A percentile compares a stretch with the other conserved stretches of the same genome.
Conservation (phyloP, 2,888 invertebrate genomes). For the Cerastis rubricosa region DNA sequence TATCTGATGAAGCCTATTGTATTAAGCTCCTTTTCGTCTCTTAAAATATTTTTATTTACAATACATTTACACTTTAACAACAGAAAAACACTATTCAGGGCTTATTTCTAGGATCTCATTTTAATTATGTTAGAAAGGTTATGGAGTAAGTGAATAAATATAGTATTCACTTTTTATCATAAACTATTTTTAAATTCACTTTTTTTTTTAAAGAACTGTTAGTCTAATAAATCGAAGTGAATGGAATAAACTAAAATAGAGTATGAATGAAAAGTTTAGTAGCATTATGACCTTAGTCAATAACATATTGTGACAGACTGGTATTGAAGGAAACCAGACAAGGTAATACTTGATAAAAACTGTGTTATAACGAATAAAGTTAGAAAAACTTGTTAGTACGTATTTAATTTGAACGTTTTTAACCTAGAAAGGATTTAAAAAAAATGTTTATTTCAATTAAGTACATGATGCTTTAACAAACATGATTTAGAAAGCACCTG, state of each 20-base stretch:
- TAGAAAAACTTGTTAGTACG: background rate
- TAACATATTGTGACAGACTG: background rate
- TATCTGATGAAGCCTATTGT: background rate
- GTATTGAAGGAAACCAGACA: background rate
- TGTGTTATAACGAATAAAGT: background rate
- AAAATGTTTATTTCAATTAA: no score
- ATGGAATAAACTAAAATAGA: background rate
- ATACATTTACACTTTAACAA: slow-evolving; percentile 10
- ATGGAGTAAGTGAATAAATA: background rate
- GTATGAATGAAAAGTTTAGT: background rate
- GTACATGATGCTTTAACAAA: no score
- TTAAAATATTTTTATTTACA: background rate
- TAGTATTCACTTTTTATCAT: background rate
- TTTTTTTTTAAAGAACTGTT: background rate
- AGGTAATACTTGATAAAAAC: background rate
- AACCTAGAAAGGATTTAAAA: no score
- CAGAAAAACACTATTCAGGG: background rate
- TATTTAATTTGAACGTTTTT: background rate
- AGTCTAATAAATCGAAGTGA: background rate
- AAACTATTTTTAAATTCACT: background rate
- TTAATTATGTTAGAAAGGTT: background rate
- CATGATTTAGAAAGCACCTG: no score
- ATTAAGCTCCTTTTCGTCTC: slow-evolving; percentile 7
- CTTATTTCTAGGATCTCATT: background rate
- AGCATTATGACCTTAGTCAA: background rate